phyloP scores from a whole-genome alignment of 2,113 vertebrate species.

The Myrmecobius fasciatus region DNA sequence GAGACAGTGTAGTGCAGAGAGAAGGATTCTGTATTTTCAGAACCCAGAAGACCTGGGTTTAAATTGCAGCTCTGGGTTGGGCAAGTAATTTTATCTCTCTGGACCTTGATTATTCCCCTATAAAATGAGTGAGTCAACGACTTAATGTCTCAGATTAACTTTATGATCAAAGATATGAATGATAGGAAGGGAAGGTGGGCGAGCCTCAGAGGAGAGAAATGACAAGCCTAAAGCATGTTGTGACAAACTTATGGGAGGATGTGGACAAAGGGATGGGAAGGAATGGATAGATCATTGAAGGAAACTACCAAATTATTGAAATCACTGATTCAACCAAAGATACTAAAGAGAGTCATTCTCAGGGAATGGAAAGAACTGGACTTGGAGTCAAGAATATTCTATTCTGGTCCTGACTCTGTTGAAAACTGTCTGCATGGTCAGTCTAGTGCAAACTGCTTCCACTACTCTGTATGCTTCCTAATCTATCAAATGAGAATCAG shows the following conservation, averaged over 20 bases:
- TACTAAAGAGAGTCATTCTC: not conserved
- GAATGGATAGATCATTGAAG: not conserved
- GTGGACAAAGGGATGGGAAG: not conserved
- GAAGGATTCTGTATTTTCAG: not conserved
- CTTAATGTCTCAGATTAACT: not conserved
- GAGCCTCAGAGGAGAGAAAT: not conserved
- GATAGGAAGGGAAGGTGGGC: not conserved
- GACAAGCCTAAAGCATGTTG: not conserved
- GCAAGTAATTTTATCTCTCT: not conserved
- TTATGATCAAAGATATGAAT: not conserved
- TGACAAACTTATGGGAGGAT: not conserved
- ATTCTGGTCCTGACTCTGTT: not conserved
- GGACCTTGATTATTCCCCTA: not conserved
- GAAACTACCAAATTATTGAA: not conserved
- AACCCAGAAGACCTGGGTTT: not conserved
- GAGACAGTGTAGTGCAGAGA: not conserved
- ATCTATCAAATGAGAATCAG: not conserved
- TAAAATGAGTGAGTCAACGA: not conserved
- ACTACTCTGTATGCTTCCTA: not conserved
- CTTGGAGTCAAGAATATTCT: not conserved
- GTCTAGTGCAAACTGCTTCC: not conserved
- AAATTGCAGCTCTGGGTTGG: not conserved
- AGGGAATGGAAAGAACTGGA: not conserved
- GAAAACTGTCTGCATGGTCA: not conserved
- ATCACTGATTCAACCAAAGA: not conserved